Percentiles rank a stretch among this genome's conserved stretches.
phyloP scores from a whole-genome alignment of 2,888 invertebrate genomes.

The Oxytorus armatus region DNA sequence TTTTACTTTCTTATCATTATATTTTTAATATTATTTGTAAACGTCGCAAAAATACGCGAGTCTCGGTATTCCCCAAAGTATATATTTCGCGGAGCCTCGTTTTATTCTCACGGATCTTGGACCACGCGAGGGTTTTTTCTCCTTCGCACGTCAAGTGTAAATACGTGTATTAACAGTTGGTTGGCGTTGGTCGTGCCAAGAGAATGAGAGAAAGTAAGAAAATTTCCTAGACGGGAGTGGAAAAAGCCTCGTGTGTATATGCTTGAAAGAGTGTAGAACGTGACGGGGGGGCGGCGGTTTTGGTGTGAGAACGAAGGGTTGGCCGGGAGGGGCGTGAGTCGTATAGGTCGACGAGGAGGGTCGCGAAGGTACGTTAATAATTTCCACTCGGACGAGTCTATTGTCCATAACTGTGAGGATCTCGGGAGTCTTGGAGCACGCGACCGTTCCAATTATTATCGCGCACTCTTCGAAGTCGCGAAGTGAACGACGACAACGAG shows the following conservation, averaged over 20 bases:
- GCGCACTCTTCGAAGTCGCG: conserved; percentile 75
- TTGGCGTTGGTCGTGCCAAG: conserved; percentile 4
- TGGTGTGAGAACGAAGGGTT: conserved; percentile 16
- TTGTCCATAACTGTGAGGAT: conserved; percentile 77
- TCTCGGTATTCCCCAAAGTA: background rate
- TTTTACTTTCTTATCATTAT: background rate
- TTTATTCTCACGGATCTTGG: conserved; percentile 43
- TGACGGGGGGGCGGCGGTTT: conserved; percentile 16
- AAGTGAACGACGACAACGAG: conserved; percentile 56
- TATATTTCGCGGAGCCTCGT: conserved; percentile 20
- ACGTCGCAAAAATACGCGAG: background rate
- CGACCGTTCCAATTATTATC: conserved; percentile 83
- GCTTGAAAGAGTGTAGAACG: conserved; percentile 50
- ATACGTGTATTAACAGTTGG: conserved; percentile 41
- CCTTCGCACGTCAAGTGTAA: conserved; percentile 53
- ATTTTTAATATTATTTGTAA: conserved; percentile 2
- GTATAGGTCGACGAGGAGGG: conserved; percentile 60
- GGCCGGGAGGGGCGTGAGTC: no score
- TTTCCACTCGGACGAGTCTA: conserved; percentile 83
- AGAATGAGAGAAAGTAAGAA: conserved; percentile 61
- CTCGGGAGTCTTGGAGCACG: conserved; percentile 75
- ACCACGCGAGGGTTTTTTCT: conserved; percentile 60
- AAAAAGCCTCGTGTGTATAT: conserved; percentile 51
- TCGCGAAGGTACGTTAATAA: conserved; percentile 81
- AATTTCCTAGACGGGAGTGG: conserved; percentile 66